Conservation (phyloP, 2,888 invertebrate species). For the Trisateles emortualis region DNA sequence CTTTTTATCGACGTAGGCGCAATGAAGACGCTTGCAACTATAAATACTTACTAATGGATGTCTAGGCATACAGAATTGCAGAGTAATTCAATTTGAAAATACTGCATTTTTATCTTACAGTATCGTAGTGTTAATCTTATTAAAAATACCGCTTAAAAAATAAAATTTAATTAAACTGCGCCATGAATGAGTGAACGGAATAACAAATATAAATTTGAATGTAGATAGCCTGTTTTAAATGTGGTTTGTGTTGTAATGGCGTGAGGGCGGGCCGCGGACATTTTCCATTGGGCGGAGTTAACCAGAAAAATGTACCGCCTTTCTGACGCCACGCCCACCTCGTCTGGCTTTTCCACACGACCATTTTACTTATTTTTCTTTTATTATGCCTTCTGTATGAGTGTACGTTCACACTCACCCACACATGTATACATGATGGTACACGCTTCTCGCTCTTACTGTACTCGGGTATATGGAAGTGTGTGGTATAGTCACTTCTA, state of each 20-base stretch:
- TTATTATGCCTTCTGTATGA: conserved; percentile 37
- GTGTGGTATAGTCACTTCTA: background rate
- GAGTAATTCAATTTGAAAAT: no score
- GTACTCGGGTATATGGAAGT: background rate
- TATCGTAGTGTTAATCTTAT: no score
- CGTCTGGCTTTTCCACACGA: conserved; percentile 57
- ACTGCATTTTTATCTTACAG: no score
- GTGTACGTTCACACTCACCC: conserved; percentile 30
- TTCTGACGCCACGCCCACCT: conserved; percentile 74
- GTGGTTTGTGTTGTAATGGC: conserved; percentile 65
- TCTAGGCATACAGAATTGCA: no score
- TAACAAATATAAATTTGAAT: conserved; percentile 30
- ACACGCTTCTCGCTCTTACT: conserved; percentile 7
- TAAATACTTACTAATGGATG: no score
- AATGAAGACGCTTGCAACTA: no score
- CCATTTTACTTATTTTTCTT: conserved; percentile 64
- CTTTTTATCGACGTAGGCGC: no score
- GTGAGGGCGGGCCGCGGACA: conserved; percentile 66
- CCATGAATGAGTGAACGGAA: conserved; percentile 15
- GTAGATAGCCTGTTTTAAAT: conserved; percentile 38
- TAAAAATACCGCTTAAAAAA: background rate
- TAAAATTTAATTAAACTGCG: conserved; percentile 22
- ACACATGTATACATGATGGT: conserved; percentile 23
- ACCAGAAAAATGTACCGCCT: conserved; percentile 81
- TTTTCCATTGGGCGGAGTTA: conserved; percentile 81